Conservation (phyloP, 2,113 vertebrate species). For the Cynoglossus semilaevis region DNA sequence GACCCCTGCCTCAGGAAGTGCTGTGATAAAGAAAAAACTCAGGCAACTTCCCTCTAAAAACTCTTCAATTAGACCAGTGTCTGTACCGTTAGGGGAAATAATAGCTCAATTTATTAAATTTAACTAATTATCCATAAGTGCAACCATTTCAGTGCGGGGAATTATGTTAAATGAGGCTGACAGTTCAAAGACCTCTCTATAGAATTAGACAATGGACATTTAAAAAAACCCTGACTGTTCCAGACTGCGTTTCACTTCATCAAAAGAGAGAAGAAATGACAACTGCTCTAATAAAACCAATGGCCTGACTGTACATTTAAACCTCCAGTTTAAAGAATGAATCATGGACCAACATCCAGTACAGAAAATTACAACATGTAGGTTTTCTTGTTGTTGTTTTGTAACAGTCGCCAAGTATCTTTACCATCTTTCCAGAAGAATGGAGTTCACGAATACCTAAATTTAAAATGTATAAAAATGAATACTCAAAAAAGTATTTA, state of each 20-base stretch:
- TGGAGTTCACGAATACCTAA: no score
- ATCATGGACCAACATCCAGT: no score
- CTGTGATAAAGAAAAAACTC: slow-evolving; percentile 51
- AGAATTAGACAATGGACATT: slow-evolving; percentile 24
- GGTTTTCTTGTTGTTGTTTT: no score
- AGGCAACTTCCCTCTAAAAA: slow-evolving; percentile 18
- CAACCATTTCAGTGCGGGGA: slow-evolving; percentile 30
- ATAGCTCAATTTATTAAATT: slow-evolving; percentile 42
- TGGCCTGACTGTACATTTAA: background rate
- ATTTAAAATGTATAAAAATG: no score
- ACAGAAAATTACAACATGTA: no score
- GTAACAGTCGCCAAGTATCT: no score
- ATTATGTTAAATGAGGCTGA: slow-evolving; percentile 38
- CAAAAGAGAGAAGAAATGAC: background rate
- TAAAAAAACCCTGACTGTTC: no score
- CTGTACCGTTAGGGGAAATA: slow-evolving; percentile 25
- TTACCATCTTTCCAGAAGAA: no score
- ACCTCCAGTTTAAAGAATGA: no score
- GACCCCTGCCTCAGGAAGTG: slow-evolving; percentile 65
- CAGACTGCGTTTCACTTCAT: no score
- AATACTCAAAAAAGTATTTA: no score
- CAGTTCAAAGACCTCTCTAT: slow-evolving; percentile 10
- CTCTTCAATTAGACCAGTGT: slow-evolving; percentile 17
- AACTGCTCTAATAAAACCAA: background rate
- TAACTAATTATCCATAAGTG: slow-evolving; percentile 52